A percentile compares a stretch with the other conserved stretches of the same genome.
These are phyloP conservation scores for Hesperophylax magnus DNA, from an alignment of 1,140 invertebrate genomes.

Conservation along the genomic window DNA sequence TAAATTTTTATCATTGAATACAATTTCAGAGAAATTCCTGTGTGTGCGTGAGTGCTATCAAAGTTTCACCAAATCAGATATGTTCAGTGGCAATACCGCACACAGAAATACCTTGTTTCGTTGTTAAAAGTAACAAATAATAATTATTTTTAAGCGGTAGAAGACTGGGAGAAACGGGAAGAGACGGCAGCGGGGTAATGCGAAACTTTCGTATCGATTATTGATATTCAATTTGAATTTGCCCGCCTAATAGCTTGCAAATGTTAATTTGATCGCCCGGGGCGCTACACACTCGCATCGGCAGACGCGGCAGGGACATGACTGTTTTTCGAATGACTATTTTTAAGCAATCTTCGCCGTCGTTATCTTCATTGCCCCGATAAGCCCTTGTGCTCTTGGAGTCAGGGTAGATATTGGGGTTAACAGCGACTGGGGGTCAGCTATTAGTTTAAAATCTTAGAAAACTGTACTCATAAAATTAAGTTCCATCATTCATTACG, in stretches of 20 bases:
- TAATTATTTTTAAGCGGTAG: background rate
- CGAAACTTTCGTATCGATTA: constrained; percentile 10
- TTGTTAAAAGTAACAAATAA: background rate
- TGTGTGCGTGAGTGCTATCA: too few relatives aligned
- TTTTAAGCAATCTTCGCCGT: constrained; percentile 16
- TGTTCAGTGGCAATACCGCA: too few relatives aligned
- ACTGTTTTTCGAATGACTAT: constrained; percentile 27
- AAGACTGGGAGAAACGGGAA: background rate
- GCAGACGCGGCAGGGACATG: constrained; percentile 25
- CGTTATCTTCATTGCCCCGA: constrained; percentile 4
- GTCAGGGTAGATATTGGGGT: too few relatives aligned
- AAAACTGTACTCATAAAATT: too few relatives aligned
- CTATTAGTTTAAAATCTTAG: too few relatives aligned
- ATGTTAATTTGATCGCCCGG: constrained; percentile 36
- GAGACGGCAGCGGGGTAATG: background rate
- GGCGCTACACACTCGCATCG: background rate
- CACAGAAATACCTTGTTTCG: background rate
- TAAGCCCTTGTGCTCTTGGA: background rate
- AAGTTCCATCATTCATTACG: too few relatives aligned
- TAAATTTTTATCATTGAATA: too few relatives aligned
- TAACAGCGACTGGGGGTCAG: too few relatives aligned
- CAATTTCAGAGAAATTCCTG: too few relatives aligned
- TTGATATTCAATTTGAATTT: constrained; percentile 34
- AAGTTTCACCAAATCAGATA: too few relatives aligned
- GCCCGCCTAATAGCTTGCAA: constrained; percentile 25